A percentile compares a stretch with the other conserved stretches of the same genome.
These are phyloP conservation scores for Clarias gariepinus DNA, from an alignment of 2,113 vertebrate species.

Conservation along the genomic window DNA sequence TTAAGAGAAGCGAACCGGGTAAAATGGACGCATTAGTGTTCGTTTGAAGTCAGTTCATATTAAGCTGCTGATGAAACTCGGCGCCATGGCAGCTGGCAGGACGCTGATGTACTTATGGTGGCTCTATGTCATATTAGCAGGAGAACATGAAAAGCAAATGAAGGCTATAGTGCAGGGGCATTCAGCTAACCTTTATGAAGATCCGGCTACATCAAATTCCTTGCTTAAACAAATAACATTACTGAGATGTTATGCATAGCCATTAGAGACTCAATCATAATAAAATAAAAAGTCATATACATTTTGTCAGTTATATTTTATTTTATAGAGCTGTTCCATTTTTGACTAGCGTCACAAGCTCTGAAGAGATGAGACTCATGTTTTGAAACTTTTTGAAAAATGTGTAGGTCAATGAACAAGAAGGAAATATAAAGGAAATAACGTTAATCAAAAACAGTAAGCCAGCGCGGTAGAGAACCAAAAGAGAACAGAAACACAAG, in stretches of 20 bases:
- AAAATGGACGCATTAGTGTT: constrained; percentile 40
- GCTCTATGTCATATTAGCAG: not conserved
- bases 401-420: not conserved
- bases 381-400: not conserved
- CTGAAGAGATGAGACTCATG: not conserved
- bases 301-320: not conserved
- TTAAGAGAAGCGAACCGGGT: constrained; percentile 32
- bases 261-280: not conserved
- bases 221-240: not conserved
- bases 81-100: constrained; percentile 35
- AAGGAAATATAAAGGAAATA: not conserved
- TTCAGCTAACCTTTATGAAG: not conserved
- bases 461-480: not conserved
- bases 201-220: not conserved
- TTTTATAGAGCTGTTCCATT: not conserved
- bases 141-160: not conserved
- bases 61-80: constrained; percentile 45
- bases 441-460: not conserved
- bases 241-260: not conserved
- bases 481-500: not conserved
- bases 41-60: constrained; percentile 41
- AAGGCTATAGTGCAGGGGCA: not conserved
- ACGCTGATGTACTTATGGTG: constrained; percentile 14
- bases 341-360: not conserved
- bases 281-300: not conserved